These are phyloP conservation scores for Parazoanthus atlanticus DNA, from an alignment of 92 coral and sea anemone genomes.

Conservation along the genomic window DNA sequence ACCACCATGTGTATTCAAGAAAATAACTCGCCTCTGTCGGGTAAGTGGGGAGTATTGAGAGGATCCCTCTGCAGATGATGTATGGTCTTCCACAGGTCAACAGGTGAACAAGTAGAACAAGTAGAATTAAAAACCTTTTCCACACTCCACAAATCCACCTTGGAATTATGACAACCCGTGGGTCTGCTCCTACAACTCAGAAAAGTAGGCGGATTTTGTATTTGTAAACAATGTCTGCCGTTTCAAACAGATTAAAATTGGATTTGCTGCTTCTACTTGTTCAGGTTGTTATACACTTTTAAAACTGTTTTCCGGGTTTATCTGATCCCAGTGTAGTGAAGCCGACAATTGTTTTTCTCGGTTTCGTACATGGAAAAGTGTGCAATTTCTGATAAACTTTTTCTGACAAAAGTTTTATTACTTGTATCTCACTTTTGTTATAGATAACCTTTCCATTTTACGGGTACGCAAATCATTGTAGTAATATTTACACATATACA, in stretches of 20 bases:
- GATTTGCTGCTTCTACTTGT: neutral
- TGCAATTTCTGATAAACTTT: neutral
- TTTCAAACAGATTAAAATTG: constrained; percentile 35
- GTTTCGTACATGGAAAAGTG: neutral
- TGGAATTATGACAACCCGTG: neutral
- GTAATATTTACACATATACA: constrained; percentile 39
- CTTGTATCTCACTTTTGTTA: neutral
- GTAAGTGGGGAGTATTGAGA: constrained; percentile 21
- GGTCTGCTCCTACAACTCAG: neutral
- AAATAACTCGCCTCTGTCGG: constrained; percentile 30
- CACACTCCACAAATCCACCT: neutral
- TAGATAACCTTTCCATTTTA: constrained; percentile 2
- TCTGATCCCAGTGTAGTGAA: neutral
- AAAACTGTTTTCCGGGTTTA: neutral
- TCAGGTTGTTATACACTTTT: neutral
- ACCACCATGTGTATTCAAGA: constrained; percentile 50
- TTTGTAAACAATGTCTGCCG: constrained; percentile 33
- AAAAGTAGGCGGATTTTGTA: constrained; percentile 13
- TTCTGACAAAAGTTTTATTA: neutral
- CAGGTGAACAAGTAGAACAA: neutral
- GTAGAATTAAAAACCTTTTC: neutral
- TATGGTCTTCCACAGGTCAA: neutral
- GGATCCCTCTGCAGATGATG: constrained; percentile 2
- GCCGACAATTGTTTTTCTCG: neutral
- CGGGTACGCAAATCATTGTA: constrained; percentile 23